These are phyloP conservation scores for Halichoerus grypus DNA, from an alignment of 2,113 vertebrate species.

Conservation along the genomic window DNA sequence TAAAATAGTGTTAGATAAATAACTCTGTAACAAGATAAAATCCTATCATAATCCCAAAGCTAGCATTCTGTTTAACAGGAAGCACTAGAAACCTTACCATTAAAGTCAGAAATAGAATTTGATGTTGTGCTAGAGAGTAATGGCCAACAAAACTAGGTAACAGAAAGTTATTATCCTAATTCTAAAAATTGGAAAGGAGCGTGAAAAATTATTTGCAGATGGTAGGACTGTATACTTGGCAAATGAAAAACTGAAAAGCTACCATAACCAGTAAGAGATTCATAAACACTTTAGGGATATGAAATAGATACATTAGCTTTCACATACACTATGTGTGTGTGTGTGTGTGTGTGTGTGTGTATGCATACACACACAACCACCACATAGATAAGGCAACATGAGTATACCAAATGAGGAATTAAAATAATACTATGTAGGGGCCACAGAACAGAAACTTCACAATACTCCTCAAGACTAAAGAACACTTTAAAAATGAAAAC, in stretches of 20 bases:
- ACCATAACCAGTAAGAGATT: neutral
- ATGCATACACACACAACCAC: too few species aligned
- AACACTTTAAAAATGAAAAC: neutral
- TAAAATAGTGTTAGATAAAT: conserved; percentile 13
- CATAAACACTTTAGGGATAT: neutral
- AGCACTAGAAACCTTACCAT: conserved; percentile 20
- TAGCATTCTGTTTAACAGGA: conserved; percentile 1
- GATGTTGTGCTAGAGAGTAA: neutral
- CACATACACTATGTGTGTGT: neutral
- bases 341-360: too few species aligned
- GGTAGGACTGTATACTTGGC: neutral
- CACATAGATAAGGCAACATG: neutral
- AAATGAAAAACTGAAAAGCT: conserved; percentile 37
- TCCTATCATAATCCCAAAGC: neutral
- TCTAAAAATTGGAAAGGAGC: conserved; percentile 12
- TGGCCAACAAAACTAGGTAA: neutral
- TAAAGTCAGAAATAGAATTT: conserved; percentile 43
- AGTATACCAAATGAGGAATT: neutral
- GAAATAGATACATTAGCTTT: neutral
- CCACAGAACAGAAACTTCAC: neutral
- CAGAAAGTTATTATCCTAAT: conserved; percentile 20
- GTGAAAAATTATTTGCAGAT: neutral
- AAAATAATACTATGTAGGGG: neutral
- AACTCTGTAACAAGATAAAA: conserved; percentile 17
- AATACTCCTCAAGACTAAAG: neutral